Evolutionary conservation across 2,113 vertebrate species (phyloP), one percentile per base, ranked within the genome.

Genomic region (Felis chaus): DNA sequence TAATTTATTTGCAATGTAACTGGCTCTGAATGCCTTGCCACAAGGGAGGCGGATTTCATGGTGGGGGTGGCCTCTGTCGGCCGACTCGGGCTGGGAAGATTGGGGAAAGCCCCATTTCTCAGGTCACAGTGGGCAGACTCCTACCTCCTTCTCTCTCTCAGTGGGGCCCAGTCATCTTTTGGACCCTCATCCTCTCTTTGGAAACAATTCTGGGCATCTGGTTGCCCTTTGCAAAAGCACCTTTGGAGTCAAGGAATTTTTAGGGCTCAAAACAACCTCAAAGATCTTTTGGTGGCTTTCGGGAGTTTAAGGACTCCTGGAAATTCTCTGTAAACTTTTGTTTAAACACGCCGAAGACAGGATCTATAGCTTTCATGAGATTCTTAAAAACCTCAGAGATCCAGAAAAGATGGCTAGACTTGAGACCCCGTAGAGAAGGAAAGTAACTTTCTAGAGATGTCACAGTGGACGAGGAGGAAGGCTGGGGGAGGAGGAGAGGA

Each of bases 401-500:
- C 57, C 29, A 55, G 36, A 41, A 84, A 80, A 81, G 13, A 7
- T 16, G 33, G 39, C 48, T n/a, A 9, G 18, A 29, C 21, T 89
- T 63, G 66, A 66, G 65, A 7, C 23, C 68, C 21, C 14, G 39
- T 27, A 39, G 65, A 66, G 23, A 86, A 73, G 21, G 18, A 23
- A 45, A 39, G 61, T 39, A 25, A 48, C 13, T 27, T 19, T 23
- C 36, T 21, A 21, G 55, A 68, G 78, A 48, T 5, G 61, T 25
- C 31, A 9, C 3, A 50, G 33, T 19, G 45, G 8, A 27, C 50
- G 16, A 21, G 13, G 33, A 31, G 14, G 25, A 14, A 3, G 29
- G n/a, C 2, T 21, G 2, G 2, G 45, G 9, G 2, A 19, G 7
- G 2, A 19, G 7, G 18, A 63, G 13, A 18, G 29, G n/a, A 55